Percentiles rank a stretch among this genome's conserved stretches.
Conservation (phyloP, 2,797 vertebrate genomes). For the Microctenopoma stevenorrisi region DNA sequence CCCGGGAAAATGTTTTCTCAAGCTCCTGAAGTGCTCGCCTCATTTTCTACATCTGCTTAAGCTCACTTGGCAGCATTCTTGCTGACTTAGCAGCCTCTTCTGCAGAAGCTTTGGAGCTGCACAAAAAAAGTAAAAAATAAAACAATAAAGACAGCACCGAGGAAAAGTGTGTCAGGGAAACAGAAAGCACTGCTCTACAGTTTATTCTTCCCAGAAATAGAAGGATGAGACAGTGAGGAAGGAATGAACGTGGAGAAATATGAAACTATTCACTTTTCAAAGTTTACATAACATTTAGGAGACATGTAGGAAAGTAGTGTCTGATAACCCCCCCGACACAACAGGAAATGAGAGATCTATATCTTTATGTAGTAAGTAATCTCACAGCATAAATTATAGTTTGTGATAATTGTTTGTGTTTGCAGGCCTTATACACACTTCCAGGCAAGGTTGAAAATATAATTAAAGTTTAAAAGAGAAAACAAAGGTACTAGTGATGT, state of each 20-base stretch:
- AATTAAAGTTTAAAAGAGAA: background rate
- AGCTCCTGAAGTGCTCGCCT: constrained; percentile 51
- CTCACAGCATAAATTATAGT: too few species aligned
- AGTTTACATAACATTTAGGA: constrained; percentile 6
- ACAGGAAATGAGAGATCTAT: background rate
- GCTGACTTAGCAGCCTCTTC: constrained; percentile 78
- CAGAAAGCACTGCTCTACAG: constrained; percentile 34
- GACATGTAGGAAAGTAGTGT: background rate
- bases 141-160: constrained; percentile 37
- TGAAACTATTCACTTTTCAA: background rate
- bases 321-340: background rate
- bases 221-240: constrained; percentile 9
- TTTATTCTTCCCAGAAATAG: constrained; percentile 18
- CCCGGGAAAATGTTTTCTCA: constrained; percentile 63
- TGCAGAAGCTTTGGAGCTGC: constrained; percentile 65
- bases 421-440: background rate
- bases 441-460: background rate
- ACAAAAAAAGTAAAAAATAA: constrained; percentile 1
- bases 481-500: background rate
- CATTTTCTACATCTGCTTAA: constrained; percentile 77
- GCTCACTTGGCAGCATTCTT: constrained; percentile 64
- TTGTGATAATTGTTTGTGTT: background rate
- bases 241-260: constrained; percentile 7
- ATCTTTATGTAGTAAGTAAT: constrained; percentile 1
- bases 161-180: constrained; percentile 76